A percentile compares a stretch with the other conserved stretches of the same genome.
These are phyloP conservation scores for Zonitis immaculata DNA, from an alignment of 2,888 invertebrate species.

Conservation along the genomic window DNA sequence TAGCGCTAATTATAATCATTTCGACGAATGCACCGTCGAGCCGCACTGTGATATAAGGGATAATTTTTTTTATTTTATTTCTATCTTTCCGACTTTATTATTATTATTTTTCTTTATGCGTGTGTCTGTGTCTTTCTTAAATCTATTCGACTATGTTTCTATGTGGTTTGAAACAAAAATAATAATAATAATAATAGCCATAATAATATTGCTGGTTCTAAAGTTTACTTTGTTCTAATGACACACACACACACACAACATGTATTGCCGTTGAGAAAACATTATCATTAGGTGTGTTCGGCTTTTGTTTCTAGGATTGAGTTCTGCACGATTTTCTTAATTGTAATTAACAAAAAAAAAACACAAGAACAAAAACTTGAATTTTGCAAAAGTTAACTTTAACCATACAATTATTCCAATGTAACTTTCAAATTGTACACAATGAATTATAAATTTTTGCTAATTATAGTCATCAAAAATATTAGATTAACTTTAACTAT, in stretches of 20 bases:
- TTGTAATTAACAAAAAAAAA: too few relatives aligned
- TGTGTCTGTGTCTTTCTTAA: background rate
- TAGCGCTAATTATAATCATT: constrained; percentile 46
- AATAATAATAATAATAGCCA: background rate
- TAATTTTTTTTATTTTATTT: constrained; percentile 19
- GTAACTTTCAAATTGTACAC: too few relatives aligned
- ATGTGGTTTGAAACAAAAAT: background rate
- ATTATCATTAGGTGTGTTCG: constrained; percentile 29
- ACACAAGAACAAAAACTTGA: too few relatives aligned
- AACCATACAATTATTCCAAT: too few relatives aligned
- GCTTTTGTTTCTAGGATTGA: constrained; percentile 26
- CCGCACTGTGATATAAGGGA: constrained; percentile 35
- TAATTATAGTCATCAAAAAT: too few relatives aligned
- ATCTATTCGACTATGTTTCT: background rate
- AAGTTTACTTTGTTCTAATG: constrained; percentile 30
- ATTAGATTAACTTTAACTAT: too few relatives aligned
- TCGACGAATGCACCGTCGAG: constrained; percentile 28
- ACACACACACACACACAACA: constrained; percentile 20
- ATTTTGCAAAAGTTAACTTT: too few relatives aligned
- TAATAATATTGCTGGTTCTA: background rate
- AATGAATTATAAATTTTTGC: too few relatives aligned
- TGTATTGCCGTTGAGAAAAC: constrained; percentile 25
- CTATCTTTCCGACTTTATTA: background rate
- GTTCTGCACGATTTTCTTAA: constrained; percentile 24
- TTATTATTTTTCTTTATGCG: background rate